Base-by-base conservation (phyloP, 2,797 vertebrate genomes). In the Danio choprae region DNA sequence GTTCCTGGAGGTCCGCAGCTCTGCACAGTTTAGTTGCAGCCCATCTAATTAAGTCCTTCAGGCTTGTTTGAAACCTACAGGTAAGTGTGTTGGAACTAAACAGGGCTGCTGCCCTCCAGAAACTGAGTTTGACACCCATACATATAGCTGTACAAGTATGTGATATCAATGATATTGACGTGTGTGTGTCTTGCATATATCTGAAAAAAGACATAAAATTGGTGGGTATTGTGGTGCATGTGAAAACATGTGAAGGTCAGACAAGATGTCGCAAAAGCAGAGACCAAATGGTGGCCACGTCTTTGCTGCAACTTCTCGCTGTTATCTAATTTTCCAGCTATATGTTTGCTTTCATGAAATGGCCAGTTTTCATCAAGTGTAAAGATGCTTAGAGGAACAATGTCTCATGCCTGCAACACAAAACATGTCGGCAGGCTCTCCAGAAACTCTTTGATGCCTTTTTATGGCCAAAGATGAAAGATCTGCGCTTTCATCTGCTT, bases 361-460 rank as follows among this genome's bases (percentile, higher is more conserved):
- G 56, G 38, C 18, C 41, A 40, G 44, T 69, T 76, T 74, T 55
- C 56, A 64, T 62, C 65, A 81, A 38, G 29, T 76, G 15, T 81
- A 51, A 71, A 62, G 59, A 51, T 69, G 74, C 73, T 22, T 64
- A 69, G 59, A 69, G 75, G 55, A 81, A 69, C 44, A 67, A 59
- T 74, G 36, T 18, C 20, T 69, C 16, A 20, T 29, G 68, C 70
- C 13, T 18, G 64, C 63, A 60, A 40, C 51, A 51, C 38, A 60
- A 43, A 20, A 56, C 12, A 62, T 29, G 76, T 64, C n/a, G 50
- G 78, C 77, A 82, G 71, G 67, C 77, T 84, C 85, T 87, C 81
- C 84, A 85, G 85, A 64, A 22, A 58, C 65, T 81, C 87, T 92
- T 89, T 91, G 89, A 91, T 89, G 88, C 81, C 50, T 86, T 69